phyloP scores from a whole-genome alignment of 2,797 vertebrate species.

The Decapterus maruadsi region DNA sequence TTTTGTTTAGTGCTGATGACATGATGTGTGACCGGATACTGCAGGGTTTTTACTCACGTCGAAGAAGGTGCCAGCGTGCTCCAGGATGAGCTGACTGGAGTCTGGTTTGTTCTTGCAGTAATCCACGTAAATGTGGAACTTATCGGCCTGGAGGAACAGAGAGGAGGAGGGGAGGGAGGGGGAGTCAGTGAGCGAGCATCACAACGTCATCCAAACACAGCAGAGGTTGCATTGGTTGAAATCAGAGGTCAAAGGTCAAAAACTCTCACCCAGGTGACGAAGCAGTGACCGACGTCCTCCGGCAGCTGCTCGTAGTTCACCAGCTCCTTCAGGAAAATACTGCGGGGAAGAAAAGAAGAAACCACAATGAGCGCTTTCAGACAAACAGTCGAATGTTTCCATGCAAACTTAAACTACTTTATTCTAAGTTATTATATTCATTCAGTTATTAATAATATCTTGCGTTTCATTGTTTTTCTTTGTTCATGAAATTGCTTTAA shows the following conservation, averaged over 20 bases:
- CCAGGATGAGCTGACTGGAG: slow-evolving; percentile 97
- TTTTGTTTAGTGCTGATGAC: no score
- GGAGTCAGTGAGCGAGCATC: background rate
- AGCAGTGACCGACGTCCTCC: slow-evolving; percentile 98
- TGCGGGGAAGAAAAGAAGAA: slow-evolving; percentile 67
- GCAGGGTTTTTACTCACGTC: slow-evolving; percentile 88
- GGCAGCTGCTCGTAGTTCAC: slow-evolving; percentile 99
- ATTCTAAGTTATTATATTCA: no score
- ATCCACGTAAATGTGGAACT: slow-evolving; percentile 98
- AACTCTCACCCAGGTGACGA: slow-evolving; percentile 96
- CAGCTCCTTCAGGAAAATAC: slow-evolving; percentile 98
- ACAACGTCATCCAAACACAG: background rate
- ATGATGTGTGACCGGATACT: background rate
- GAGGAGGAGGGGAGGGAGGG: slow-evolving; percentile 31
- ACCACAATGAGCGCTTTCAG: background rate
- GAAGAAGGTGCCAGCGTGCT: slow-evolving; percentile 96
- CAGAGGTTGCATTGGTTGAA: background rate
- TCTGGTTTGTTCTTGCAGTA: slow-evolving; percentile 99
- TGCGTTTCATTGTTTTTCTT: no score
- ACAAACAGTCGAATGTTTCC: no score
- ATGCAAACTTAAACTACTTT: no score
- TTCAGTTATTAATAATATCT: no score
- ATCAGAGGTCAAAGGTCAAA: background rate
- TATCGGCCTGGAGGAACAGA: slow-evolving; percentile 91
- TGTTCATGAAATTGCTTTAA: no score